These are phyloP conservation scores for Diaphora mendica DNA, from an alignment of 2,888 invertebrate species.

Conservation along the genomic window DNA sequence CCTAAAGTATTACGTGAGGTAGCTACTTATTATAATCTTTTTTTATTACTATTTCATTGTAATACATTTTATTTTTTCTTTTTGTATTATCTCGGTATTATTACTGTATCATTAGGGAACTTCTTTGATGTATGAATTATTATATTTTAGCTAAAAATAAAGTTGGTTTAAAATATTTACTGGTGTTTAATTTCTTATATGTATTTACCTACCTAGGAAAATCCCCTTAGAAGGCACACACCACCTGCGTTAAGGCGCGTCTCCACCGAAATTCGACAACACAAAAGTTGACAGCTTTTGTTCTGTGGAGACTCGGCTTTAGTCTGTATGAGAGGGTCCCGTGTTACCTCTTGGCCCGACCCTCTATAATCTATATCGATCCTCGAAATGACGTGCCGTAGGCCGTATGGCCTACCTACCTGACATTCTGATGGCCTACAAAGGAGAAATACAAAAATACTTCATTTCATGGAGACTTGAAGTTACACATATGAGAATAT, in stretches of 20 bases:
- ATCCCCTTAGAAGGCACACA: no score
- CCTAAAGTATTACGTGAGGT: conserved; percentile 65
- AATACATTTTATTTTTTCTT: conserved; percentile 58
- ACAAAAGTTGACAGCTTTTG: no score
- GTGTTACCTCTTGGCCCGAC: no score
- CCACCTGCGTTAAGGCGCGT: no score
- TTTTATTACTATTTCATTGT: conserved; percentile 45
- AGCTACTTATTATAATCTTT: conserved; percentile 61
- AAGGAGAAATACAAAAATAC: no score
- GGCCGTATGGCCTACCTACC: no score
- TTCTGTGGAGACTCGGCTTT: no score
- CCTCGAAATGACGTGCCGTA: no score
- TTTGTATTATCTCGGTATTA: conserved; percentile 78
- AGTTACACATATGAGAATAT: neutral
- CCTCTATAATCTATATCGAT: no score
- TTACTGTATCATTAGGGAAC: conserved; percentile 80
- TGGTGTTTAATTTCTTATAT: conserved; percentile 64
- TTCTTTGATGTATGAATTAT: conserved; percentile 86
- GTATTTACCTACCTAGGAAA: neutral
- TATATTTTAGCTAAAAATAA: conserved; percentile 87
- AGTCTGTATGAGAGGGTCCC: no score
- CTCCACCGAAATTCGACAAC: no score
- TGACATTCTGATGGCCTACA: no score
- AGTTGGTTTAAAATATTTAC: conserved; percentile 83
- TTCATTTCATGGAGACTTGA: neutral